A percentile compares a stretch with the other conserved stretches of the same genome.
Conservation (phyloP, 2,888 invertebrate genomes). For the Reticulitermes lucifugus region DNA sequence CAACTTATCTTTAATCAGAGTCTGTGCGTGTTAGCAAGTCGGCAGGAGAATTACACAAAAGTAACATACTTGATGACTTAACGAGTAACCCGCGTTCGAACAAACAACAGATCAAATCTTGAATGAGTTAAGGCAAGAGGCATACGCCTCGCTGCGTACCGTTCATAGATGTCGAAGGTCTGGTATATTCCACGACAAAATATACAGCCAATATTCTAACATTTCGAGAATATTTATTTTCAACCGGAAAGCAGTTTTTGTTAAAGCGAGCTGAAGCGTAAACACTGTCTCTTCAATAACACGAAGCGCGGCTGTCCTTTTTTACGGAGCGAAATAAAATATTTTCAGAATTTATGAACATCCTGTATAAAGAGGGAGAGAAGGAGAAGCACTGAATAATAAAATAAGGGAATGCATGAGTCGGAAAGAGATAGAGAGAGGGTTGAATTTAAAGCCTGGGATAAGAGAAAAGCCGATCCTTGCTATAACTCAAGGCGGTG, state of each 20-base stretch:
- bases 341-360: constrained; percentile 4
- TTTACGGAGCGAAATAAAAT: not conserved
- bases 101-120: no score
- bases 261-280: not conserved
- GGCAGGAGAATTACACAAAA: no score
- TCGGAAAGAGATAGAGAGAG: not conserved
- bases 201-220: not conserved
- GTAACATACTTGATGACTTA: no score
- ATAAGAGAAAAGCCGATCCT: constrained; percentile 33
- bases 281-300: not conserved
- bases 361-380: not conserved
- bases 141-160: no score
- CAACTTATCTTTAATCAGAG: no score
- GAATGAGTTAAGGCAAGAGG: no score
- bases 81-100: no score
- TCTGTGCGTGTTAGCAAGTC: no score
- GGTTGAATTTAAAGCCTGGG: constrained; percentile 30
- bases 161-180: no score
- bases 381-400: not conserved
- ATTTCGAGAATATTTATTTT: not conserved
- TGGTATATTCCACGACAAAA: no score
- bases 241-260: not conserved
- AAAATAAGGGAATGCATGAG: not conserved
- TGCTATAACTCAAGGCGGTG: constrained; percentile 5
- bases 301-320: not conserved